Conservation (phyloP, 2,888 invertebrate genomes). For the Chymomyza caudatula region DNA sequence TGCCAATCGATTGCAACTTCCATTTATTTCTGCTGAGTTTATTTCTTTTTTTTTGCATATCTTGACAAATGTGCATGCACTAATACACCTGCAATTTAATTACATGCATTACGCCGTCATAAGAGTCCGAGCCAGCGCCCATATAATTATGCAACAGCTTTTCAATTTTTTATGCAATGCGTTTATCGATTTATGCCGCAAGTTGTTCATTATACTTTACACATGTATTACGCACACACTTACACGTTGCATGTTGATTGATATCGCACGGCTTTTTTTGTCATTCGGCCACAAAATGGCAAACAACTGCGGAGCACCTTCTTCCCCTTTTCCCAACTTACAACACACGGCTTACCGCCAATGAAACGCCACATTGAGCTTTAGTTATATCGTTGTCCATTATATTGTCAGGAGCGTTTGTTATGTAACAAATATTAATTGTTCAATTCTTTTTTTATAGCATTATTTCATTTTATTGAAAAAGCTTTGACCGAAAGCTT, state of each 20-base stretch:
- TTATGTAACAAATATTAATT: neutral
- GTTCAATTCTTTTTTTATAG: neutral
- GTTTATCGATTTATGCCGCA: slow-evolving; percentile 69
- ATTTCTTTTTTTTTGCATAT: neutral
- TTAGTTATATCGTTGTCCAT: neutral
- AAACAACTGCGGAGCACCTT: neutral
- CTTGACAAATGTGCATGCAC: slow-evolving; percentile 36
- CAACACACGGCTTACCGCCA: slow-evolving; percentile 21
- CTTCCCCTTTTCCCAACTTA: too few relatives aligned
- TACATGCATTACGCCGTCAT: slow-evolving; percentile 29
- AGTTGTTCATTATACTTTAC: slow-evolving; percentile 48
- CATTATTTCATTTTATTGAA: slow-evolving; percentile 5
- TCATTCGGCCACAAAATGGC: slow-evolving; percentile 24
- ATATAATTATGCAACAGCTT: slow-evolving; percentile 67
- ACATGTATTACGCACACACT: neutral
- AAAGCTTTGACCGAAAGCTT: slow-evolving; percentile 9
- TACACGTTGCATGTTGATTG: slow-evolving; percentile 45
- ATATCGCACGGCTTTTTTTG: slow-evolving; percentile 39
- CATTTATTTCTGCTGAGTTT: slow-evolving; percentile 7
- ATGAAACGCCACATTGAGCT: slow-evolving; percentile 61
- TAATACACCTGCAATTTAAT: slow-evolving; percentile 38
- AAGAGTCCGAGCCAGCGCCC: slow-evolving; percentile 7
- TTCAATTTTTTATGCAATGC: slow-evolving; percentile 64
- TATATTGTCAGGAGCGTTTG: neutral
- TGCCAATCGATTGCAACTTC: slow-evolving; percentile 64